Percentiles rank a stretch among this genome's conserved stretches.
Conservation (phyloP, 2,113 vertebrate species). For the Oncorhynchus gorbuscha region DNA sequence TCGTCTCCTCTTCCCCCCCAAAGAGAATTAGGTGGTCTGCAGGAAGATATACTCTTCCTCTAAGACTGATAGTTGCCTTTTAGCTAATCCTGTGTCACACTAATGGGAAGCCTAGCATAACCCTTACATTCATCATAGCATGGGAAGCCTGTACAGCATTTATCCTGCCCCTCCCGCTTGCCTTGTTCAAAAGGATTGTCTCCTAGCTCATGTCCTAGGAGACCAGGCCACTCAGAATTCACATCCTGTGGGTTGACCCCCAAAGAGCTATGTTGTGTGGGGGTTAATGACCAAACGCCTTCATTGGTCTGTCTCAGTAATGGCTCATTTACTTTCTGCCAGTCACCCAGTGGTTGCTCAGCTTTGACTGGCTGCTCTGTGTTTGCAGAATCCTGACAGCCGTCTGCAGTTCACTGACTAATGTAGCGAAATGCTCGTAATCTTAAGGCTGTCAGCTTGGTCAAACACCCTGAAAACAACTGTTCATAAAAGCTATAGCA, state of each 20-base stretch:
- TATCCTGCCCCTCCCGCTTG: background rate
- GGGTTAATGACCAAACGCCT: conserved; percentile 14
- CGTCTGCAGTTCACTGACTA: conserved; percentile 5
- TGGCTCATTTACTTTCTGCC: conserved; percentile 58
- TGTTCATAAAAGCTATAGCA: conserved; percentile 34
- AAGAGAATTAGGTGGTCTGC: too few species aligned
- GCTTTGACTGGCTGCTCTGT: conserved; percentile 35
- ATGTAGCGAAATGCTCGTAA: conserved; percentile 14
- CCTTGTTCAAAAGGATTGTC: conserved; percentile 15
- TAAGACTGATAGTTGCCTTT: too few species aligned
- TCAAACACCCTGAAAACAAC: conserved; percentile 37
- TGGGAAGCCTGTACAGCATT: background rate
- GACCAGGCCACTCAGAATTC: conserved; percentile 34
- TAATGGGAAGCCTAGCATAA: too few species aligned
- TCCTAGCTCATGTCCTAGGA: conserved; percentile 2
- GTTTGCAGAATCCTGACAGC: conserved; percentile 32
- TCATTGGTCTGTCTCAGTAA: conserved; percentile 4
- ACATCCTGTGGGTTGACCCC: conserved; percentile 18
- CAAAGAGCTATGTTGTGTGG: background rate
- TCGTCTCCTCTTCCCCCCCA: too few species aligned
- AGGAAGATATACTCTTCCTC: too few species aligned
- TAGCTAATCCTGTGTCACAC: too few species aligned
- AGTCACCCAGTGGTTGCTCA: conserved; percentile 47
- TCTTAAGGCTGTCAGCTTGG: conserved; percentile 15
- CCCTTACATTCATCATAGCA: too few species aligned